Percentiles rank a stretch among this genome's conserved stretches.
phyloP scores from a whole-genome alignment of 1,140 invertebrate genomes.

The Augochlora pura region DNA sequence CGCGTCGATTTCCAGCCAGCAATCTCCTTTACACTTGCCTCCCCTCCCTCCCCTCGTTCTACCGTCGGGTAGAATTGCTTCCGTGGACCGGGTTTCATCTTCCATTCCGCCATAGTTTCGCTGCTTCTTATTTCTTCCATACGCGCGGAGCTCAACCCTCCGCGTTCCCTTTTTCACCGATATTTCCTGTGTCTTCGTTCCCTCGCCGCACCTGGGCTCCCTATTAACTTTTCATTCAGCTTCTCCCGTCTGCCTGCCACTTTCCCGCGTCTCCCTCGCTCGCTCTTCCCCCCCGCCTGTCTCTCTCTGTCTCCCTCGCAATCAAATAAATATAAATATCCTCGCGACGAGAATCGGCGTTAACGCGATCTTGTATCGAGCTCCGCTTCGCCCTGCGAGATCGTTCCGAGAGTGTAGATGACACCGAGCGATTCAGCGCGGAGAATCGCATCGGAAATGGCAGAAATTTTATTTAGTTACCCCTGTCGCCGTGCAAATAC shows the following conservation, averaged over 20 bases:
- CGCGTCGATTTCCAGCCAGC: slow-evolving; percentile 16
- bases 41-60: not conserved
- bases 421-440: too few species aligned
- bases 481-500: too few species aligned
- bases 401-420: too few species aligned
- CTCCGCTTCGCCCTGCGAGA: too few species aligned
- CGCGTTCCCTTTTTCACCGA: not conserved
- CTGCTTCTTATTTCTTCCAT: slow-evolving; percentile 22
- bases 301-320: too few species aligned
- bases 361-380: too few species aligned
- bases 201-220: not conserved
- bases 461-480: too few species aligned
- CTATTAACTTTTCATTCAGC: slow-evolving; percentile 14
- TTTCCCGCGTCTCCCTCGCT: too few species aligned
- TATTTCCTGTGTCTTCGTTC: not conserved
- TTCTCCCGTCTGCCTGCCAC: not conserved
- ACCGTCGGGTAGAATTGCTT: not conserved
- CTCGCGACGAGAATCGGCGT: not conserved
- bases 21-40: slow-evolving; percentile 33
- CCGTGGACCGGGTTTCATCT: slow-evolving; percentile 15
- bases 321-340: not conserved
- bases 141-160: not conserved
- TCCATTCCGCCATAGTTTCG: slow-evolving; percentile 22
- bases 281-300: too few species aligned
- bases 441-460: too few species aligned